Evolutionary conservation across 53 echinoderm and acorn worm species (phyloP).

Genomic region (Arbacia lixula): DNA sequence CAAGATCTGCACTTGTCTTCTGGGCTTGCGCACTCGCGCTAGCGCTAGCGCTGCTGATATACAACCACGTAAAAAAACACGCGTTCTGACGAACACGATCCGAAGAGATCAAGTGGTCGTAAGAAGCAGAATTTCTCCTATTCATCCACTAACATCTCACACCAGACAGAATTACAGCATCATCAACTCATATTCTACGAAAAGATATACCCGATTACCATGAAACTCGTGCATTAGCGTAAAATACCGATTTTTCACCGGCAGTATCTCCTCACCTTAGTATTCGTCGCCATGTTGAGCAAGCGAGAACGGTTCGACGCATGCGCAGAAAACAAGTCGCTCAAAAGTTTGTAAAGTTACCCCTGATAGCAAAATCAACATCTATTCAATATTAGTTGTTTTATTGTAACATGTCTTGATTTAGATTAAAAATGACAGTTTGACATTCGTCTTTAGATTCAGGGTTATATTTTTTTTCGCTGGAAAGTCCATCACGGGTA

Average conservation of each 20-base stretch:
- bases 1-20: too few relatives aligned
- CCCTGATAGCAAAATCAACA: slow-evolving; percentile 41
- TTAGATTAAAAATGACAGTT: too few relatives aligned
- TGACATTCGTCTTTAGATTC: too few relatives aligned
- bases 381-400: too few relatives aligned
- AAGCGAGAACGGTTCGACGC: not conserved
- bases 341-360: slow-evolving; percentile 15
- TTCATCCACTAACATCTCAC: slow-evolving; percentile 18
- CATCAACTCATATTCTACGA: slow-evolving; percentile 18
- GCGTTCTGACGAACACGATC: not conserved
- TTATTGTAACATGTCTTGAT: too few relatives aligned
- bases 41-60: not conserved
- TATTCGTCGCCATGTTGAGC: slow-evolving; percentile 54
- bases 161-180: not conserved
- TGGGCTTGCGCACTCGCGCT: not conserved
- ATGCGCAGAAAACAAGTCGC: slow-evolving; percentile 6
- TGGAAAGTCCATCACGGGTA: too few relatives aligned
- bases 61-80: slow-evolving; percentile 8
- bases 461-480: too few relatives aligned
- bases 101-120: not conserved
- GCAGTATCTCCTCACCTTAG: slow-evolving; percentile 29
- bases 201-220: slow-evolving; percentile 6
- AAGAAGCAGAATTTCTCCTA: not conserved
- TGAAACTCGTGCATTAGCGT: not conserved
- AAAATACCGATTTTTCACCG: slow-evolving; percentile 13